These are phyloP conservation scores for Agonopterix heracliana DNA, from an alignment of 2,888 invertebrate genomes.

Conservation along the genomic window DNA sequence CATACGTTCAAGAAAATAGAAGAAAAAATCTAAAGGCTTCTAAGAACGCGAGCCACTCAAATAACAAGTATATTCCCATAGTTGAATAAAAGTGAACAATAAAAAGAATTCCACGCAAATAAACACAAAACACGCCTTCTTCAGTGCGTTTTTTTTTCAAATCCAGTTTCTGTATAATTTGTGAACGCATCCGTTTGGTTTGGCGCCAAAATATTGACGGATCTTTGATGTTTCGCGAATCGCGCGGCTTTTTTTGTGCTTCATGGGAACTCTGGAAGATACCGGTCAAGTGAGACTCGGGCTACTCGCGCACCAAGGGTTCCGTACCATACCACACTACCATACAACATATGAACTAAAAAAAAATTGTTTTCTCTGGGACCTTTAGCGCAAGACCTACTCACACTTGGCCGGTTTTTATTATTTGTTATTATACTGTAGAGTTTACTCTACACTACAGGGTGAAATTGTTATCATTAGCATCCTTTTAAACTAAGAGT, in stretches of 20 bases:
- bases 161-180: slow-evolving; percentile 1
- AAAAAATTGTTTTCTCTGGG: too few species aligned
- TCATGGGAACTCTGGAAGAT: too few species aligned
- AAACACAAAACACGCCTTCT: background rate
- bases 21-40: slow-evolving; percentile 5
- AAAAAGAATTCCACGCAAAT: slow-evolving; percentile 3
- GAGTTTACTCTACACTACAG: too few species aligned
- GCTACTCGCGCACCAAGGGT: too few species aligned
- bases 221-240: background rate
- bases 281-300: too few species aligned
- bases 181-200: slow-evolving; percentile 2
- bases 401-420: too few species aligned
- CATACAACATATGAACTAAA: too few species aligned
- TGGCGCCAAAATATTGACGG: slow-evolving; percentile 9
- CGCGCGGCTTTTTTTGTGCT: background rate
- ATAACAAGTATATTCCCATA: slow-evolving; percentile 6
- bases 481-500: too few species aligned
- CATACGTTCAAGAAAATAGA: background rate
- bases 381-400: too few species aligned
- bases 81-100: slow-evolving; percentile 2
- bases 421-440: too few species aligned
- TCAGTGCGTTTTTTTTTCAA: background rate
- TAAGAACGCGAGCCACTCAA: slow-evolving; percentile 6
- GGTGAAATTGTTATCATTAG: too few species aligned
- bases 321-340: too few species aligned